Conservation (phyloP, 1,140 invertebrate species). For the Pseudomyrmex cubaensis region DNA sequence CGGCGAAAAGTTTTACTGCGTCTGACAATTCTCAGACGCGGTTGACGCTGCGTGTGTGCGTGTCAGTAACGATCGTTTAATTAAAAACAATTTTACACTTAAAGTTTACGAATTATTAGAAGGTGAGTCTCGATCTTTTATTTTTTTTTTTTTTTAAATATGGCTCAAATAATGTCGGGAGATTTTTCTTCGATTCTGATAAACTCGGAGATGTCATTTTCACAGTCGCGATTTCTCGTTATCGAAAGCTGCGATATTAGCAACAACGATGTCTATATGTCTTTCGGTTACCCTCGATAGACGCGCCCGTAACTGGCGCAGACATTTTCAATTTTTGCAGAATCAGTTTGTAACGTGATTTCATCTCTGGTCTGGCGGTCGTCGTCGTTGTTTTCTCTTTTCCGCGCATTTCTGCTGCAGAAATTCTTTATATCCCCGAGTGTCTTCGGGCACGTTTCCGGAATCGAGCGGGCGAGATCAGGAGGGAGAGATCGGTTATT, state of each 20-base stretch:
- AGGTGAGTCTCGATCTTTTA: too few relatives aligned
- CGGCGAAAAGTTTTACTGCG: conserved; percentile 68
- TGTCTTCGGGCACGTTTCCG: conserved; percentile 48
- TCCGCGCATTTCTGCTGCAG: not conserved
- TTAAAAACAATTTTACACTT: conserved; percentile 3
- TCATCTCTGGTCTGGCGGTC: conserved; percentile 15
- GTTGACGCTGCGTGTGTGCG: conserved; percentile 43
- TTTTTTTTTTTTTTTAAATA: too few relatives aligned
- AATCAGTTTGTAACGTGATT: conserved; percentile 47
- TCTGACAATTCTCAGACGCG: conserved; percentile 68
- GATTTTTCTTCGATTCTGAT: too few relatives aligned
- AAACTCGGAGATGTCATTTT: not conserved
- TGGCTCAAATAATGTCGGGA: too few relatives aligned
- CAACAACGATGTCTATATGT: not conserved
- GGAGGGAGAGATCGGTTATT: conserved; percentile 62
- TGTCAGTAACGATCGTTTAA: conserved; percentile 26
- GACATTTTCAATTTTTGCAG: conserved; percentile 54
- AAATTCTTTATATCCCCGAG: conserved; percentile 38
- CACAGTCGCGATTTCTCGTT: not conserved
- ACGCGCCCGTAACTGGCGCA: not conserved
- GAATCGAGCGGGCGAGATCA: conserved; percentile 13
- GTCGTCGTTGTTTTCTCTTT: conserved; percentile 18
- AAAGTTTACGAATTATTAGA: not conserved
- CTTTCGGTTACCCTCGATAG: not conserved
- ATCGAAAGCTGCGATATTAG: not conserved